Evolutionary conservation across 2,797 vertebrate genomes (phyloP), one percentile per base, ranked within the genome.

Genomic region (Rhincodon typus): DNA sequence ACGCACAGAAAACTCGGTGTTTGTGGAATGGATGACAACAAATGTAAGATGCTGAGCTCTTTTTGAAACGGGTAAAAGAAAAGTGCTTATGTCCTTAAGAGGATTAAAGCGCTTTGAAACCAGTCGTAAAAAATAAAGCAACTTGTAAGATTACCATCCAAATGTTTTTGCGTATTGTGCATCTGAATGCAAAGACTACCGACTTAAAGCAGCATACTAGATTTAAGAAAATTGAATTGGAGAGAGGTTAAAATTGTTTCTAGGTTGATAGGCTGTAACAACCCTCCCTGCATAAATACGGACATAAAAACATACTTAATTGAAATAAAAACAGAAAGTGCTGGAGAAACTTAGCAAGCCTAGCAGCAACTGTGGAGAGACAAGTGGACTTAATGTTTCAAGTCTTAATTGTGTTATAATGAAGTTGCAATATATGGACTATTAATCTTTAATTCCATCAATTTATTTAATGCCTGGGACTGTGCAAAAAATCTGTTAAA

Each of bases 91-190:
- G 66, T 67, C 66, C 90, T 93, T 93, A 93, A 93, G 62, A 93
- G 90, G 66, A 93, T 93, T 93, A 93, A 67, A 69, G n/a, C 19
- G 38, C 62, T 93, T 93, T 42, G 66, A 93, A 93, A 13, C 62
- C n/a, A 93, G 8, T 38, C 1, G 66, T 25, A 93, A 93, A 93
- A 25, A 93, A 67, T 23, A 69, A 25, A 67, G 57, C 21, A n/a
- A 93, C 90, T 38, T 69, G 62, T 23, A 93, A 93, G 62, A 93
- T 93, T 93, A 93, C 21, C 62, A 93, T 93, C 62, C 23, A 67
- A 62, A 42, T 93, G 6, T 93, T 42, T 69, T 23, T 93, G 62
- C 23, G 90, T 19, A 38, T 69, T 69, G 62, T 38, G 90, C 5
- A 3, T 38, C n/a, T 67, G 90, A 93, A 69, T n/a, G 34, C 2